phyloP scores from a whole-genome alignment of 1,140 invertebrate species.

The Bemisia tabaci region DNA sequence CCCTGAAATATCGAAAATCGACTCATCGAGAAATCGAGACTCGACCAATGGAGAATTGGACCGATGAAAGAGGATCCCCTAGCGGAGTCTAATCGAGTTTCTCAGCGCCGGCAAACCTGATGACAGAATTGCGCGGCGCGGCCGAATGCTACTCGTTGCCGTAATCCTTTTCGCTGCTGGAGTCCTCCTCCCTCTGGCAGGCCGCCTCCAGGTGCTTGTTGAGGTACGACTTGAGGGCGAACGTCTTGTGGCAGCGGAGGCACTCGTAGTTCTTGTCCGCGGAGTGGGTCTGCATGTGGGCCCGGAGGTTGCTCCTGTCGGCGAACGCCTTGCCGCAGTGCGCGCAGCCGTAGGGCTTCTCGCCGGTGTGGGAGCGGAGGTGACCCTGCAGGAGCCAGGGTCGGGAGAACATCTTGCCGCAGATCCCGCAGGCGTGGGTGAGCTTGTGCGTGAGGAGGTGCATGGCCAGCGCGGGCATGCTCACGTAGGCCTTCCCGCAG shows the following conservation, averaged over 20 bases:
- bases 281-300: constrained; percentile 90
- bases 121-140: neutral
- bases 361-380: constrained; percentile 90
- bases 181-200: constrained; percentile 48
- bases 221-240: constrained; percentile 92
- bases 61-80: too few relatives aligned
- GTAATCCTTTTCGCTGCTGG: constrained; percentile 3
- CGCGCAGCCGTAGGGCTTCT: constrained; percentile 96
- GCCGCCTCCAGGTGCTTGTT: constrained; percentile 93
- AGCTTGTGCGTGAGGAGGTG: constrained; percentile 84
- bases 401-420: constrained; percentile 82
- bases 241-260: constrained; percentile 76
- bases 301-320: constrained; percentile 83
- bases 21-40: too few relatives aligned
- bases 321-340: constrained; percentile 98
- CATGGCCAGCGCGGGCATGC: constrained; percentile 95
- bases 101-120: neutral
- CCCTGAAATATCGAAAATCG: too few relatives aligned
- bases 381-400: constrained; percentile 90
- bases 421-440: constrained; percentile 82
- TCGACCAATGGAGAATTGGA: too few relatives aligned
- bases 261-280: constrained; percentile 83
- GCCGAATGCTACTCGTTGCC: neutral
- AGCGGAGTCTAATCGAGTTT: too few relatives aligned
- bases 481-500: constrained; percentile 92